phyloP scores from a whole-genome alignment of 2,113 vertebrate genomes.

The Actenoides hombroni region DNA sequence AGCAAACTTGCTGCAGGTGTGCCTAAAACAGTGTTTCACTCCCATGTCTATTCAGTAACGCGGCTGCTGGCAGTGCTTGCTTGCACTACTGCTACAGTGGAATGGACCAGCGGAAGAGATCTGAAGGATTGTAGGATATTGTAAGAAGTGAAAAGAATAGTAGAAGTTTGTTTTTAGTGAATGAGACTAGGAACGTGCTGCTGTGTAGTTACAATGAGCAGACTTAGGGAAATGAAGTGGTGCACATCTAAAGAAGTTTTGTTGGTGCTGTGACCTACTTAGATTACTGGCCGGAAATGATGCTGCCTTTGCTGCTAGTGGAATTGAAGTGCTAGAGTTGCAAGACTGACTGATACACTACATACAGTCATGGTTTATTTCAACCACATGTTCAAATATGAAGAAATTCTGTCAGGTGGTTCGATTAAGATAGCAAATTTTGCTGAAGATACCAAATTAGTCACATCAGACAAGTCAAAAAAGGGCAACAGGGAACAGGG shows the following conservation, averaged over 20 bases:
- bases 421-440: not conserved
- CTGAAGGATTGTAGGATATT: not conserved
- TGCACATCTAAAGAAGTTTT: not conserved
- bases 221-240: not conserved
- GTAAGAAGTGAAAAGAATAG: not conserved
- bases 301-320: not conserved
- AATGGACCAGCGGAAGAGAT: not conserved
- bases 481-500: not conserved
- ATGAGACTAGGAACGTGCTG: not conserved
- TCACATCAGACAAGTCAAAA: not conserved
- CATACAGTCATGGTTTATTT: not conserved
- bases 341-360: not conserved
- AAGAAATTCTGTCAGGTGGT: not conserved
- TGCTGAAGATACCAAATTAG: not conserved
- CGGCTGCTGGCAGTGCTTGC: not conserved
- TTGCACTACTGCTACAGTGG: not conserved
- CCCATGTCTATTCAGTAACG: not conserved
- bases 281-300: not conserved
- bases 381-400: not conserved
- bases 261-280: not conserved
- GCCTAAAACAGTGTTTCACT: not conserved
- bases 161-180: not conserved
- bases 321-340: not conserved
- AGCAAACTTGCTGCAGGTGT: fast-evolving
- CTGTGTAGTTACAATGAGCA: not conserved